Evolutionary conservation across 2,113 vertebrate species (phyloP).

Genomic region (Dasyprocta punctata): DNA sequence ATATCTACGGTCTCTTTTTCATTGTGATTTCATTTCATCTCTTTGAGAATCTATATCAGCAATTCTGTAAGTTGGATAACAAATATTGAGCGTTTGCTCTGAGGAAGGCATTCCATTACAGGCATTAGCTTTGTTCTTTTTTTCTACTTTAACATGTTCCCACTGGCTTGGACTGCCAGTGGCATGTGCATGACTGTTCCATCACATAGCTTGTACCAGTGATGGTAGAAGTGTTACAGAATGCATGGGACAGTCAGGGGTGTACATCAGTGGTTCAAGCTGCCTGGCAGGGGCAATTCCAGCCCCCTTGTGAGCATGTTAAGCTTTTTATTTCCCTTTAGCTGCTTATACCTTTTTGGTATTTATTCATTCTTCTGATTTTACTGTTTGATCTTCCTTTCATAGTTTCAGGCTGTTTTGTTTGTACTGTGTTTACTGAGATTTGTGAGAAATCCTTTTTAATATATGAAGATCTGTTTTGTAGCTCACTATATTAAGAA

Average conservation of each 20-base stretch:
- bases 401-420: conserved; percentile 31
- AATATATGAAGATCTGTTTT: neutral
- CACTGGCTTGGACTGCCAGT: neutral
- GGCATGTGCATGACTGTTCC: neutral
- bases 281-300: neutral
- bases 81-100: neutral
- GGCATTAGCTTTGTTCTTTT: neutral
- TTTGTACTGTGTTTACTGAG: conserved; percentile 10
- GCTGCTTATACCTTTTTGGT: neutral
- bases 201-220: neutral
- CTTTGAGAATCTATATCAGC: neutral
- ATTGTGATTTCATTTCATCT: conserved; percentile 25
- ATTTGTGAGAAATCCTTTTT: conserved; percentile 1
- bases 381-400: conserved; percentile 12
- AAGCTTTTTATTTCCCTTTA: neutral
- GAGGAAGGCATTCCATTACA: conserved; percentile 20
- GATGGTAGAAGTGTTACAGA: neutral
- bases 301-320: neutral
- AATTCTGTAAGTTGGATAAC: neutral
- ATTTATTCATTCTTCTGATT: conserved; percentile 43
- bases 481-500: neutral
- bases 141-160: neutral
- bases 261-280: neutral
- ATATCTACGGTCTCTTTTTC: conserved; percentile 1
- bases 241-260: neutral